A percentile compares a stretch with the other conserved stretches of the same genome.
Evolutionary conservation across 2,113 vertebrate species (phyloP).

Genomic region (Carassius carassius): DNA sequence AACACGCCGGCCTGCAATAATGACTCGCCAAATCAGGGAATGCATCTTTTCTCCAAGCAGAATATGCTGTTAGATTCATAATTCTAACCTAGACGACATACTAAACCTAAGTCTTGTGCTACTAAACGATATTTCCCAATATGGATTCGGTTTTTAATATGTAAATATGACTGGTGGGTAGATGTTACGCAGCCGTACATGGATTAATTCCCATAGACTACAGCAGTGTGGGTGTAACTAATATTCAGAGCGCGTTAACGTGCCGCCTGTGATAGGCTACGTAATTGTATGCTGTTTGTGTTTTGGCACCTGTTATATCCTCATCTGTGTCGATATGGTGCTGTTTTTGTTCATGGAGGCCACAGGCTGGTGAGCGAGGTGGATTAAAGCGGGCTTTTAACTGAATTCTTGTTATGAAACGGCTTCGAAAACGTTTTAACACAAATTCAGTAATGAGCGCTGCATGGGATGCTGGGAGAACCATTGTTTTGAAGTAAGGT

Average conservation of each 20-base stretch:
- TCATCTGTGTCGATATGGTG: constrained; percentile 12
- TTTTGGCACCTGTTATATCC: constrained; percentile 22
- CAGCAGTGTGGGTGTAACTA: constrained; percentile 28
- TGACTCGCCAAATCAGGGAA: constrained; percentile 50
- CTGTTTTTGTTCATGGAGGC: constrained; percentile 19
- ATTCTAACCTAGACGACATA: neutral
- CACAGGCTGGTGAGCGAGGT: constrained; percentile 28
- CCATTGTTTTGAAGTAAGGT: neutral
- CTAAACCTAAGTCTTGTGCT: neutral
- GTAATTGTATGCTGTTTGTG: neutral
- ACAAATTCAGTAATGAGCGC: constrained; percentile 29
- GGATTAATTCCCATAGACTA: constrained; percentile 9
- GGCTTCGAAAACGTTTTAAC: constrained; percentile 41
- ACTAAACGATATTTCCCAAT: neutral
- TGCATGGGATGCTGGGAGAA: constrained; percentile 16
- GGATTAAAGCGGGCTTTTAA: constrained; percentile 38
- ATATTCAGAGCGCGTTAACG: constrained; percentile 20
- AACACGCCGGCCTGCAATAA: constrained; percentile 47
- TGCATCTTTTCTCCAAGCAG: neutral
- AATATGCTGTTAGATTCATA: neutral
- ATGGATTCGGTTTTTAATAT: neutral
- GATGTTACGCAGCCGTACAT: neutral
- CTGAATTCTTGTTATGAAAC: constrained; percentile 47
- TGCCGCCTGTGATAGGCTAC: neutral
- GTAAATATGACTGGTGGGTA: constrained; percentile 3